Conservation (phyloP, 2,113 vertebrate genomes). For the Neodon shergylaensis region DNA sequence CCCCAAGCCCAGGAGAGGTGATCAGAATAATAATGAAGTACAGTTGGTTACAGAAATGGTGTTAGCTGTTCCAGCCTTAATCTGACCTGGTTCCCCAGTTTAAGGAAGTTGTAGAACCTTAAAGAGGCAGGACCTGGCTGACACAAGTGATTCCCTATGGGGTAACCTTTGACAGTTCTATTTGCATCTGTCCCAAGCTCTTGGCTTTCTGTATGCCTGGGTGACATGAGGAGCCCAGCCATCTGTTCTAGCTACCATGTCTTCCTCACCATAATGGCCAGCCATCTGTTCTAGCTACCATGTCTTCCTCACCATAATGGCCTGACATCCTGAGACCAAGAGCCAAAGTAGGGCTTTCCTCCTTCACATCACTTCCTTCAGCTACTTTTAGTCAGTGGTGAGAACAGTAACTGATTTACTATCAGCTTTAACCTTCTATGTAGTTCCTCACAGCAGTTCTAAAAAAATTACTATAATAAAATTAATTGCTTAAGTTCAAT, state of each 20-base stretch:
- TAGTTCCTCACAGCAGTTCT: neutral
- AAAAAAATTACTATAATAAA: neutral
- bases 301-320: no score
- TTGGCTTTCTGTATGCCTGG: neutral
- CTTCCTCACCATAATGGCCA: no score
- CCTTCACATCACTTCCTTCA: neutral
- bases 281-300: neutral
- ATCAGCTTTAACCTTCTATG: neutral
- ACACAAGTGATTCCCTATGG: neutral
- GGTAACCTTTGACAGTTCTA: neutral
- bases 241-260: neutral
- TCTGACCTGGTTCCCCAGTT: neutral
- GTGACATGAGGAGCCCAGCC: neutral
- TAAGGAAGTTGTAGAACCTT: neutral
- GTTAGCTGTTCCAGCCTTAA: neutral
- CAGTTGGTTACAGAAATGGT: neutral
- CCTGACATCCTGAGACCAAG: no score
- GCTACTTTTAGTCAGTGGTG: neutral
- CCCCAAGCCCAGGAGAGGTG: neutral
- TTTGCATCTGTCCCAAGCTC: neutral
- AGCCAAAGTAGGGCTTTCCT: neutral
- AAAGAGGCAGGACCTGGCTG: neutral
- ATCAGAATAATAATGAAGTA: neutral
- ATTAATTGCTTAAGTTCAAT: neutral
- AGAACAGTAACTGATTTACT: neutral